Evolutionary conservation across 2,797 vertebrate species (phyloP).

Genomic region (Lepilemur ruficaudatus): DNA sequence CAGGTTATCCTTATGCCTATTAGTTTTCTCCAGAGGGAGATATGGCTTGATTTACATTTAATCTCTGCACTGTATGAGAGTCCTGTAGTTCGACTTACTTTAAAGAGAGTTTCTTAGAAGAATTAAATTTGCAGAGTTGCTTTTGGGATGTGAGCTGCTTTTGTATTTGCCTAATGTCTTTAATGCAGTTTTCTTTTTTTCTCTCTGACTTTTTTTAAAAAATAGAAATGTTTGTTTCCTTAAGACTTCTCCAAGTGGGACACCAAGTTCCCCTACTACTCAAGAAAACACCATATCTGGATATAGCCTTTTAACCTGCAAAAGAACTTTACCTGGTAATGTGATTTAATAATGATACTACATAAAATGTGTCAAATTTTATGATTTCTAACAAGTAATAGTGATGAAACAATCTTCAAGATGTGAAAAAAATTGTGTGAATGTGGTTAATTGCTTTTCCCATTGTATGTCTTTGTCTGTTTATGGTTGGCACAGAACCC

Average conservation of each 20-base stretch:
- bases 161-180: background rate
- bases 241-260: conserved; percentile 83
- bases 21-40: conserved; percentile 5
- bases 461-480: background rate
- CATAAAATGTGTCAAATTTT: background rate
- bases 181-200: conserved; percentile 27
- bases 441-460: background rate
- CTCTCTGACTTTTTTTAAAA: background rate
- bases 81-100: background rate
- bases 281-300: conserved; percentile 82
- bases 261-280: conserved; percentile 62
- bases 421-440: background rate
- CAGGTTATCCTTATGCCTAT: background rate
- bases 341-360: background rate
- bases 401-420: background rate
- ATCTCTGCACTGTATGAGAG: background rate
- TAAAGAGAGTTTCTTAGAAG: conserved; percentile 30
- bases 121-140: background rate
- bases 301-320: conserved; percentile 84
- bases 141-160: background rate
- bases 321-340: conserved; percentile 72
- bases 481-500: conserved; percentile 43
- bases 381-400: background rate
- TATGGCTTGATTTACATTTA: conserved; percentile 16
- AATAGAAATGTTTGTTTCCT: conserved; percentile 85